Evolutionary conservation across 2,797 vertebrate species (phyloP), one percentile per base, ranked within the genome.

Genomic region (Arctocebus calabarensis): DNA sequence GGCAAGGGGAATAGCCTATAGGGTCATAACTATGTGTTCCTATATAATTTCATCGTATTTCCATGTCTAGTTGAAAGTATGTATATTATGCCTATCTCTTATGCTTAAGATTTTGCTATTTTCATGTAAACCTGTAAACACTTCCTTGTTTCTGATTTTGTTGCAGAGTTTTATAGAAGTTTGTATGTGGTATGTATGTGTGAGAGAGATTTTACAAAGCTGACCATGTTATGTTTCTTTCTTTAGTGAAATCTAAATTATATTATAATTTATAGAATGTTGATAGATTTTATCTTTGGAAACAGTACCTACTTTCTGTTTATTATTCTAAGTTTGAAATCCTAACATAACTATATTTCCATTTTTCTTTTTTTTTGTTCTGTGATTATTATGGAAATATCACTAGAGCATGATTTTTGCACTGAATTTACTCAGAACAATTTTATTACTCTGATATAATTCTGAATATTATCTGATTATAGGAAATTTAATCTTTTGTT

Each of bases 41-140:
- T 97, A 84, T 95, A 97, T 97, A 97, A 97, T 97, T 95, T 94
- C 0, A 32, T 84, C 74, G 59, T 86, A 96, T 81, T 83, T 97
- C 48, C 2, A 84, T 40, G 37, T 90, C 70, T 71, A 96, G 66
- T 85, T 97, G 91, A 97, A 74, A 79, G 77, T 95, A 94, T 96
- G 23, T 90, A 45, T 93, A 84, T n/a, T 57, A 71, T 95, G 16
- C n/a, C 48, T 52, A 22, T 90, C 48, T 94, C 85, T n/a, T 57
- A 71, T 95, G 19, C 32, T 68, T 73, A 97, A 81, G 52, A 89
- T 96, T 96, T 98, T 96, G 74, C 82, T 75, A 0, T 52, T 88
- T 97, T 97, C 94, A 32, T 74, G 73, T 23, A 94, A 43, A 90
- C 2, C 2, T 73, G 68, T n/a, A 34, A 97, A 94, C 82, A 97